phyloP scores from a whole-genome alignment of 2,888 invertebrate species.

The Hydroisotoma schaefferi region DNA sequence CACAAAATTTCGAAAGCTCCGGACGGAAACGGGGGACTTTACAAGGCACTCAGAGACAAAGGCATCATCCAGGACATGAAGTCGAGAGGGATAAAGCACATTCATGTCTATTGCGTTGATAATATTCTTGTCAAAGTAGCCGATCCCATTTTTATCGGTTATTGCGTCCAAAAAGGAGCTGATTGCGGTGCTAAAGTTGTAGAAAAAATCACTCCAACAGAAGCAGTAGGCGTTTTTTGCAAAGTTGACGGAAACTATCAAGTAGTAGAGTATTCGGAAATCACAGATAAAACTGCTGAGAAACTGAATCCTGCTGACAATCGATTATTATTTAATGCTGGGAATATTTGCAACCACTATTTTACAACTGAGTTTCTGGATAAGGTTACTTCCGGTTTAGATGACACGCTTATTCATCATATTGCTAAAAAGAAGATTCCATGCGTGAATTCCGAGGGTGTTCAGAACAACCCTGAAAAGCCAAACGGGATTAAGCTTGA shows the following conservation, averaged over 20 bases:
- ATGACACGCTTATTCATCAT: conserved; percentile 77
- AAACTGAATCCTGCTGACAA: conserved; percentile 68
- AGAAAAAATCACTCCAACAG: conserved; percentile 81
- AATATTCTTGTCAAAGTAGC: conserved; percentile 97
- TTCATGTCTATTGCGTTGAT: conserved; percentile 97
- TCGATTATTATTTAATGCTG: conserved; percentile 82
- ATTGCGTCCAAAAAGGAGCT: conserved; percentile 80
- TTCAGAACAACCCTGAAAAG: conserved; percentile 67
- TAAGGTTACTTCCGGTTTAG: conserved; percentile 66
- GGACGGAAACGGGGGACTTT: conserved; percentile 82
- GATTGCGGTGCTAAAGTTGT: conserved; percentile 93
- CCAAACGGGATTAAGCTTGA: conserved; percentile 98
- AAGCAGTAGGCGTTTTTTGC: conserved; percentile 95
- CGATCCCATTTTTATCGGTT: conserved; percentile 93
- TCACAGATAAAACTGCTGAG: conserved; percentile 80
- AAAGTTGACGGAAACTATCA: conserved; percentile 84
- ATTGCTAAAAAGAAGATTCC: conserved; percentile 97
- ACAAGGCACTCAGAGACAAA: conserved; percentile 69
- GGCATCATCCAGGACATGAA: conserved; percentile 76
- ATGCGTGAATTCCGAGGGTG: conserved; percentile 68
- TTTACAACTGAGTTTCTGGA: conserved; percentile 82
- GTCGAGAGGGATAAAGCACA: conserved; percentile 72
- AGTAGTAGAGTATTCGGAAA: conserved; percentile 95
- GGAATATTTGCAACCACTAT: conserved; percentile 97
- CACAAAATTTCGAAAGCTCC: conserved; percentile 81